These are phyloP conservation scores for Tauraco hartlaubi DNA, from an alignment of 2,797 vertebrate genomes.

Conservation along the genomic window DNA sequence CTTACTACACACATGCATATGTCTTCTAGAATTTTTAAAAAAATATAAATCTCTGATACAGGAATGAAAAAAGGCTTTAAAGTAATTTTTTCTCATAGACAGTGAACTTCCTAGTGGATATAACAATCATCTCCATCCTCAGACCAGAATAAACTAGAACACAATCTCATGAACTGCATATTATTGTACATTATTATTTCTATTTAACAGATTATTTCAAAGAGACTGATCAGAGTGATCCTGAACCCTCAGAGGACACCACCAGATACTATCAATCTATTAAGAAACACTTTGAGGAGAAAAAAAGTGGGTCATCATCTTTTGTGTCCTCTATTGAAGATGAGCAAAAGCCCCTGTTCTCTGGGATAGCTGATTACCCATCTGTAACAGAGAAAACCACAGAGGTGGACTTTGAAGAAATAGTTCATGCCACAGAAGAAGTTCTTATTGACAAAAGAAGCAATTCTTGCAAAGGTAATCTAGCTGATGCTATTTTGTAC, in stretches of 20 bases:
- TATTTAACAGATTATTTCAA: conserved; percentile 78
- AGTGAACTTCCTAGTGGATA: not conserved
- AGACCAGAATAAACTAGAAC: not conserved
- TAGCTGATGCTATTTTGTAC: not conserved
- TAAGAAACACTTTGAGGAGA: conserved; percentile 87
- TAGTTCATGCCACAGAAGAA: conserved; percentile 76
- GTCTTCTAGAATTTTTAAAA: not conserved
- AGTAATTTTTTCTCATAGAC: not conserved
- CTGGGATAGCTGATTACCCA: conserved; percentile 83
- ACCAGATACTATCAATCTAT: conserved; percentile 83
- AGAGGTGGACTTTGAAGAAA: conserved; percentile 81
- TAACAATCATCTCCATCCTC: not conserved
- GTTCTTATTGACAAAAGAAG: conserved; percentile 79
- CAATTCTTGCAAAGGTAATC: conserved; percentile 88
- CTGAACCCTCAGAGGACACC: conserved; percentile 80
- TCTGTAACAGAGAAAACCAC: conserved; percentile 79
- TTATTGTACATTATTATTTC: conserved; percentile 60
- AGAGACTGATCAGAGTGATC: conserved; percentile 77
- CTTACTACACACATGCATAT: not conserved
- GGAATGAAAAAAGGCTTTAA: not conserved
- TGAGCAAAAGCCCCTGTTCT: conserved; percentile 89
- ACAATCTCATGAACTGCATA: not conserved
- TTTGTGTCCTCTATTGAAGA: conserved; percentile 86
- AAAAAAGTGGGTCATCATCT: conserved; percentile 82
- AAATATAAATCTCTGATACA: not conserved